Conservation (phyloP, 2,113 vertebrate species). For the Platichthys flesus region DNA sequence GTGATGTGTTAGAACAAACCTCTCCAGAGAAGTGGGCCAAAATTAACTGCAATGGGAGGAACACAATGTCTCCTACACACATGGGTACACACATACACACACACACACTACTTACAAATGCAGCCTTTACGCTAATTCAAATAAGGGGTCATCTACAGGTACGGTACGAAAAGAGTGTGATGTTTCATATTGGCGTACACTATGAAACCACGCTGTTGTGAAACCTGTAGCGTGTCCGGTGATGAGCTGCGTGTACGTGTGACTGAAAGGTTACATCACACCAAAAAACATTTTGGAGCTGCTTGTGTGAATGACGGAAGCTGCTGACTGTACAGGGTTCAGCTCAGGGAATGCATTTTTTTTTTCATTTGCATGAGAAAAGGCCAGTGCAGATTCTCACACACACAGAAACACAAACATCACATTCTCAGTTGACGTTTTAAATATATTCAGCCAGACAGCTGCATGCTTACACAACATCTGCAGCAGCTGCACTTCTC, state of each 20-base stretch:
- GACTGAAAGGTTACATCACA: background rate
- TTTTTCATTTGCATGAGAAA: background rate
- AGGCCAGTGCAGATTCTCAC: slow-evolving; percentile 9
- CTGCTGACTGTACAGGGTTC: slow-evolving; percentile 7
- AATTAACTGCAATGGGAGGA: no score
- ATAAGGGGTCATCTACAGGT: slow-evolving; percentile 6
- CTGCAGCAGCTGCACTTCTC: slow-evolving; percentile 36
- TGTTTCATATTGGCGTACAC: no score
- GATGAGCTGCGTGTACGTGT: background rate
- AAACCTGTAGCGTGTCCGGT: no score
- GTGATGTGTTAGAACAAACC: no score
- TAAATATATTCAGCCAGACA: slow-evolving; percentile 17
- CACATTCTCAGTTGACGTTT: slow-evolving; percentile 11
- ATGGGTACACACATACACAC: no score
- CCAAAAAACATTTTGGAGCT: background rate
- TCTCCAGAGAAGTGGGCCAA: no score
- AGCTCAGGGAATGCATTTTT: slow-evolving; percentile 6
- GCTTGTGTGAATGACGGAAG: slow-evolving; percentile 14
- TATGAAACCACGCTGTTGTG: no score
- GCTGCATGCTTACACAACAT: slow-evolving; percentile 10
- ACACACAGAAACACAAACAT: background rate
- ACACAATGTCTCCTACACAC: no score
- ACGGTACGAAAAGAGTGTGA: background rate
- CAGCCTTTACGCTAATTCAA: background rate
- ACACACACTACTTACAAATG: background rate